Percentiles rank a stretch among this genome's conserved stretches.
Conservation (phyloP, 1,140 invertebrate species). For the Apis dorsata region DNA sequence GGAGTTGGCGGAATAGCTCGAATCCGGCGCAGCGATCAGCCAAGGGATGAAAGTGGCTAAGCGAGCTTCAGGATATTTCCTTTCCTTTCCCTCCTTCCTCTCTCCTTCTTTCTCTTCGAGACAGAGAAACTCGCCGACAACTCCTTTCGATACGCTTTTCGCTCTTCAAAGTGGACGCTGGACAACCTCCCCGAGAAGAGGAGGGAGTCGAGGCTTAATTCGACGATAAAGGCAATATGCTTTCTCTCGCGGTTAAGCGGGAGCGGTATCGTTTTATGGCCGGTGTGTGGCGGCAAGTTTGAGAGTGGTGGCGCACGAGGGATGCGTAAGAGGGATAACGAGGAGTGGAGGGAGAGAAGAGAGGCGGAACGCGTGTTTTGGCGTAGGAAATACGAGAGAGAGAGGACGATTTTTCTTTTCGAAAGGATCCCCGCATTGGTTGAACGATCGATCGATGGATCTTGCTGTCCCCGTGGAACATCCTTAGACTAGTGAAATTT, state of each 20-base stretch:
- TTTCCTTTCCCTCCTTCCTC: conserved; percentile 6
- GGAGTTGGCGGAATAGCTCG: conserved; percentile 72
- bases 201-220: conserved; percentile 36
- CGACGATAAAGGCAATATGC: conserved; percentile 74
- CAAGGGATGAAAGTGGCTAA: conserved; percentile 55
- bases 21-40: conserved; percentile 58
- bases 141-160: too few species aligned
- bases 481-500: conserved; percentile 45
- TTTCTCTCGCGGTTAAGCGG: conserved; percentile 60
- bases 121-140: too few species aligned
- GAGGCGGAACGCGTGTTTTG: too few species aligned
- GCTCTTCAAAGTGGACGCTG: too few species aligned
- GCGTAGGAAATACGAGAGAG: too few species aligned
- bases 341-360: too few species aligned
- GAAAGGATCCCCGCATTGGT: conserved; percentile 44
- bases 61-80: conserved; percentile 56
- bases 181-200: neutral
- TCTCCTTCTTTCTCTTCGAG: too few species aligned
- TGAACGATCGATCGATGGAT: conserved; percentile 21
- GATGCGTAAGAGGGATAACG: conserved; percentile 43
- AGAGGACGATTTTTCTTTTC: conserved; percentile 35
- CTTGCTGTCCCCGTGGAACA: neutral
- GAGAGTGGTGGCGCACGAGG: conserved; percentile 49
- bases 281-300: conserved; percentile 71
- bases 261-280: conserved; percentile 77